Evolutionary conservation across 1,140 invertebrate species (phyloP), one percentile per base, ranked within the genome.

Genomic region (Galendromus occidentalis): DNA sequence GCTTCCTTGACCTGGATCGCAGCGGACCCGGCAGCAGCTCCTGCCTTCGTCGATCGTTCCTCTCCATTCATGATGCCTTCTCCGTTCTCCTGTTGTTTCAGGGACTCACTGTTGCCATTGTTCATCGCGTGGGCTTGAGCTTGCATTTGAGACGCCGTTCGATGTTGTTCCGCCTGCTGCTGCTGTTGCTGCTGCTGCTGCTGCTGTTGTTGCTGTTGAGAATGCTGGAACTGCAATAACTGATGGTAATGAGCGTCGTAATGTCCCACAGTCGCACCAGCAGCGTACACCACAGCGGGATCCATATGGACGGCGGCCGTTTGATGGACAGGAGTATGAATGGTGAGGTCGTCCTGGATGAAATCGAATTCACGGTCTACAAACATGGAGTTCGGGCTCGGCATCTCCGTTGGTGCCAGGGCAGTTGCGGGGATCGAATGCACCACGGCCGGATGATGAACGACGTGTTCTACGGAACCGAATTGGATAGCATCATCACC

Each of bases 281-380:
- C 25, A 28, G 18, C 25, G 51, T 59, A 25, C 14, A 33, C 51
- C 9, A 25, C 14, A 20, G 51, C 25, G 6, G 51, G 33, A 17
- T 20, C 18, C 45, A 47, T 28, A 14, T 28, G 45, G 4, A 47
- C 45, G 7, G 28, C 5, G 33, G 51, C 51, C 2, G 51, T 20
- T 14, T 33, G 33, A 14, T 25, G 51, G 9, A 14, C 14, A 17
- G 51, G 14, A 59, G 14, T 9, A 22, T 17, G 33, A 1, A 25
- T 17, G 6, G 51, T 59, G 14, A 33, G 51, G 51, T 59, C 51
- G 25, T 59, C 51, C 20, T 59, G 51, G 2, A 59, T 29, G 51
- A 59, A 59, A 59, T 59, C 51, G 33, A 59, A 59, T 33, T 59
- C 51, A 59, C 51, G 51, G 22, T 59, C 51, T 59, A 4, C 51